Evolutionary conservation across 2,888 invertebrate genomes (phyloP).

Genomic region (Pachydiplax longipennis): DNA sequence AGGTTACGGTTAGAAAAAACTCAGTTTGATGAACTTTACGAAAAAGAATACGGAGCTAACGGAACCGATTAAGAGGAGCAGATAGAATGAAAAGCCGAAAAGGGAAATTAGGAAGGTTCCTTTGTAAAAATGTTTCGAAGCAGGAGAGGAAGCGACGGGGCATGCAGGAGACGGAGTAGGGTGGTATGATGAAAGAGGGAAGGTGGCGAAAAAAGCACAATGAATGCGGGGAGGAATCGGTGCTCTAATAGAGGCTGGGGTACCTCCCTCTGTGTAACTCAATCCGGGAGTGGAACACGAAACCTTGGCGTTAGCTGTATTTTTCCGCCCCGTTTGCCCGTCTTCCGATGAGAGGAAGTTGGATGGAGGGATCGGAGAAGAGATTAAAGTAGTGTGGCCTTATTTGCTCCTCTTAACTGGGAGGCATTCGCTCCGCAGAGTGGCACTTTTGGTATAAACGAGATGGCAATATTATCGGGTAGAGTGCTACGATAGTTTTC

Average conservation of each 20-base stretch:
- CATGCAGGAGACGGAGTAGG: background rate
- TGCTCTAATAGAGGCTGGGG: slow-evolving; percentile 14
- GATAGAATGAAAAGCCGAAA: background rate
- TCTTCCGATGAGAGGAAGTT: background rate
- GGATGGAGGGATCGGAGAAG: background rate
- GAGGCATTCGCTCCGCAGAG: background rate
- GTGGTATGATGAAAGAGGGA: background rate
- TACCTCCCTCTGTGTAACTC: slow-evolving; percentile 23
- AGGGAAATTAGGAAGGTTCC: background rate
- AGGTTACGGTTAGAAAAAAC: no score
- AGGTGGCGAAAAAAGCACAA: background rate
- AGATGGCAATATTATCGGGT: background rate
- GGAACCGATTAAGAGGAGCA: background rate
- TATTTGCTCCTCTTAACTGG: background rate
- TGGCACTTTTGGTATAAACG: background rate
- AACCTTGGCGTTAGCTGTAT: slow-evolving; percentile 25
- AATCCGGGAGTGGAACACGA: slow-evolving; percentile 29
- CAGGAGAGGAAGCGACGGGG: background rate
- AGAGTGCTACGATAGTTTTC: no score
- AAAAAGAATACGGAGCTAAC: no score
- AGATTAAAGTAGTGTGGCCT: background rate
- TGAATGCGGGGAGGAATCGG: slow-evolving; percentile 6
- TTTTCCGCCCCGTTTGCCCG: slow-evolving; percentile 40
- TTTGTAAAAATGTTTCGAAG: background rate
- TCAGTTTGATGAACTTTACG: no score